Evolutionary conservation across 2,888 invertebrate species (phyloP), one percentile per base, ranked within the genome.

Genomic region (Candidula unifasciata): DNA sequence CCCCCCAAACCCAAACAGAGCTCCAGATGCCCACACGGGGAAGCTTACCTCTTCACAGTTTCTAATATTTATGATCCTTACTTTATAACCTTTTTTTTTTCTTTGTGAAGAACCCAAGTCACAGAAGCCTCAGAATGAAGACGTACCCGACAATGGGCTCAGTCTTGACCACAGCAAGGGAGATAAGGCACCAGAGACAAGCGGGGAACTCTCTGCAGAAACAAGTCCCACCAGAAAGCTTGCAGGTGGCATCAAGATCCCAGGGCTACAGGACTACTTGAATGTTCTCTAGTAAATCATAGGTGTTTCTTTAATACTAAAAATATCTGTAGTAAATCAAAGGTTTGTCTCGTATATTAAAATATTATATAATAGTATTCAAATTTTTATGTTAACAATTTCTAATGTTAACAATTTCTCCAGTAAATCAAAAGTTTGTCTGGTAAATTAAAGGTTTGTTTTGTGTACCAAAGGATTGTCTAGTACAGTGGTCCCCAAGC

Each of bases 221-320:
- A 35, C 74, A 24, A 76, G 64, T 37, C 78, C 64, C 10, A 37
- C 60, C 18, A 79, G 78, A 44, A 80, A 66, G 18, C 13, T 76
- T n/a, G 30, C 76, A 44, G 84, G 82, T 57, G 82, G 86, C 5
- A 68, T 79, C 24, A 80, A 85, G 24, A 79, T 84, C 54, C 87
- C 87, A 27, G 87, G 87, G 0, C 84, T 87, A 10, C 87, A 27
- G 87, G 87, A 1, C 84, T 87, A 10, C 82, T 84, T 3, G 84
- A 84, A 35, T 85, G 85, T 27, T 77, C 85, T 18, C 85, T 18
- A 87, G 57, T 37, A 84, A 82, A 52, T 84, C 85, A 13, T 85
- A 85, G 85, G 87, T 87, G 2, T 24, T 27, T 74, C 27, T 68
- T 2, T 30, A 30, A 8, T n/a, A n/a, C n/a, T 16, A 18, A 16